Evolutionary conservation across 2,797 vertebrate genomes (phyloP), one percentile per base, ranked within the genome.

Genomic region (Alca torda): DNA sequence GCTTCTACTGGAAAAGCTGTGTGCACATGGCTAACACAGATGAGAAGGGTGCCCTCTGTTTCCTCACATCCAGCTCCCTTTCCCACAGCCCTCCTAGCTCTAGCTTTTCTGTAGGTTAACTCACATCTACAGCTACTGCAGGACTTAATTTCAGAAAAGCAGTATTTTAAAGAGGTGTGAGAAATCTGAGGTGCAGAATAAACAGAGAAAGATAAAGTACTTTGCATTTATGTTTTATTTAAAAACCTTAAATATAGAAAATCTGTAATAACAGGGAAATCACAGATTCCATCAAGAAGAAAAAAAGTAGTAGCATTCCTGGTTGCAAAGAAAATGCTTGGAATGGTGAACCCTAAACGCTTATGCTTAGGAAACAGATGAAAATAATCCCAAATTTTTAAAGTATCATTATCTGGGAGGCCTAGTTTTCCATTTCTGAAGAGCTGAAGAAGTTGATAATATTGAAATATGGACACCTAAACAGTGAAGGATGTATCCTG

Each of bases 11-110:
- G 24, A 83, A 77, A 77, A 37, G 46, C 60, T 39, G 7, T 16
- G 6, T 1, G 8, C 11, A 48, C 23, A 23, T 9, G 33, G 48
- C n/a, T 33, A 53, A 54, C 8, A 16, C 0, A 23, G 6, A 31
- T 1, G 4, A 51, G 13, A 50, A 57, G 10, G 35, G 37, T 67
- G n/a, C 48, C 16, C 16, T 60, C 53, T 28, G n/a, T 3, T 67
- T 14, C 33, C 35, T 73, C 70, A 50, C 20, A 61, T 8, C 10
- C 45, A 50, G 23, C 45, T 68, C 37, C 50, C 46, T 31, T 51
- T 53, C 35, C 43, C 46, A 64, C 19, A 85, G 17, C 16, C 21
- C 19, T 30, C 24, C 59, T 9, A 13, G 3, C 30, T 80, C 16
- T 7, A 53, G 21, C 24, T 59, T 73, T 80, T 17, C 59, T 85